These are phyloP conservation scores for Drosophila picticornis DNA, from an alignment of 2,888 invertebrate species.

Conservation along the genomic window DNA sequence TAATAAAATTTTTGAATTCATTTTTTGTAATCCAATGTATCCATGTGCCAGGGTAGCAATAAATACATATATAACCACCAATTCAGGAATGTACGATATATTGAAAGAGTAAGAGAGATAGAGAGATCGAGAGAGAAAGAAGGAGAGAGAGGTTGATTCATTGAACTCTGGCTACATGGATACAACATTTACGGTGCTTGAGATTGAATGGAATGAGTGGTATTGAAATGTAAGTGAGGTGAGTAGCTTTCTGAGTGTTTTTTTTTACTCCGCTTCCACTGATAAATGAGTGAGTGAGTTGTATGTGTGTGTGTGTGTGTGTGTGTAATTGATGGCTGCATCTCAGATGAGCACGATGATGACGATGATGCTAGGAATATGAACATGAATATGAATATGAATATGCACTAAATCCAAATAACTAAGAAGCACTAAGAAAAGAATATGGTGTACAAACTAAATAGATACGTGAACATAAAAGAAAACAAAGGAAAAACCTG, in stretches of 20 bases:
- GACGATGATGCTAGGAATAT: neutral
- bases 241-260: constrained; percentile 14
- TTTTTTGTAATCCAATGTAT: constrained; percentile 18
- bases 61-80: neutral
- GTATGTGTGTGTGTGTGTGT: constrained; percentile 2
- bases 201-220: constrained; percentile 10
- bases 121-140: neutral
- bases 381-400: neutral
- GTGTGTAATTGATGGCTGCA: constrained; percentile 23
- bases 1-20: neutral
- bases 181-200: constrained; percentile 19
- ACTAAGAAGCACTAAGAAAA: constrained; percentile 51
- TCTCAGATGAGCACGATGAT: constrained; percentile 6
- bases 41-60: constrained; percentile 35
- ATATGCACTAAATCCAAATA: constrained; percentile 34
- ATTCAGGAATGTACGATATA: constrained; percentile 2
- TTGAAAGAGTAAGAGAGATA: neutral
- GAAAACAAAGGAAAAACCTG: constrained; percentile 70
- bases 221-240: constrained; percentile 20
- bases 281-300: constrained; percentile 23
- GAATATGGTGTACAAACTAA: constrained; percentile 35
- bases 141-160: constrained; percentile 8
- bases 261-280: constrained; percentile 27
- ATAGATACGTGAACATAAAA: constrained; percentile 42
- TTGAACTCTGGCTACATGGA: constrained; percentile 37